Percentiles rank a stretch among this genome's conserved stretches.
Evolutionary conservation across 2,888 invertebrate species (phyloP).

Genomic region (Brachypalpus laphriformis): DNA sequence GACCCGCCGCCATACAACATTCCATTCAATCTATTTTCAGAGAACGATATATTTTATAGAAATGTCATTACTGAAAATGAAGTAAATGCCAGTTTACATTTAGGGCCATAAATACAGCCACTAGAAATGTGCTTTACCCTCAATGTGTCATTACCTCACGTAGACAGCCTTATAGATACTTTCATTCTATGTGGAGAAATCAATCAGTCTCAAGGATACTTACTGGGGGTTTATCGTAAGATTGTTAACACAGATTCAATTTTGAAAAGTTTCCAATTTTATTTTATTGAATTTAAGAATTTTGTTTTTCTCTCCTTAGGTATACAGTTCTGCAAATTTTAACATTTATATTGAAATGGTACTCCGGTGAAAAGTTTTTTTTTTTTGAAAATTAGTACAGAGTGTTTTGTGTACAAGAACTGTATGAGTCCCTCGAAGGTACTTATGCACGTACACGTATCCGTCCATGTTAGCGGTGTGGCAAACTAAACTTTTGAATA

Average conservation of each 20-base stretch:
- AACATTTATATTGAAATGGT: background rate
- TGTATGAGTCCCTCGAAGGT: background rate
- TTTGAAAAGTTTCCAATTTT: constrained; percentile 4
- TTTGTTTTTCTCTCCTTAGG: no score
- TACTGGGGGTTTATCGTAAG: constrained; percentile 17
- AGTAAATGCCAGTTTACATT: constrained; percentile 9
- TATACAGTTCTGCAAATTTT: background rate
- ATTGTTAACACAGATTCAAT: constrained; percentile 25
- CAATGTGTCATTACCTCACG: background rate
- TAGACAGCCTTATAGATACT: background rate
- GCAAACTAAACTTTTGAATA: background rate
- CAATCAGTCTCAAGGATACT: constrained; percentile 36
- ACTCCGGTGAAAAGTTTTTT: background rate
- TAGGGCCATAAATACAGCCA: background rate
- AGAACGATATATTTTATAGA: constrained; percentile 1
- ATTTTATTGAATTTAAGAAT: constrained; percentile 7
- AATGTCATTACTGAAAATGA: constrained; percentile 4
- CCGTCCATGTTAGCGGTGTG: background rate
- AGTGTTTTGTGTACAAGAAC: background rate
- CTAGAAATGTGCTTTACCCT: background rate
- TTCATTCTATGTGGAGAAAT: background rate
- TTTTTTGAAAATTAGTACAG: no score
- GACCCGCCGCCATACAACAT: no score
- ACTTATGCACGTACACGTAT: background rate
- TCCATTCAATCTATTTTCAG: background rate